These are phyloP conservation scores for Apocrypta bakeri DNA, from an alignment of 1,140 invertebrate species.

Conservation along the genomic window DNA sequence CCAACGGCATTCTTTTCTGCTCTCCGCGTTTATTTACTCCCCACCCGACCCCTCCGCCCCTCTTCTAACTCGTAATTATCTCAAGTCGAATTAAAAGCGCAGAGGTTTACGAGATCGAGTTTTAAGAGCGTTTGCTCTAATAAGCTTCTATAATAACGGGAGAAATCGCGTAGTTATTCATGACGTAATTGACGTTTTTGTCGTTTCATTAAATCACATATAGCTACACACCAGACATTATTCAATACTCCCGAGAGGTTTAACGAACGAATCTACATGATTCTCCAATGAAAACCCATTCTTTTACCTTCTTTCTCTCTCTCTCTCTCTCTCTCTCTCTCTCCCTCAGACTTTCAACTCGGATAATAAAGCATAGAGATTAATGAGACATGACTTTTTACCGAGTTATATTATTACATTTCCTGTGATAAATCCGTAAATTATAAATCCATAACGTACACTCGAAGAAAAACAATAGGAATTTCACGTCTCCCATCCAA, in stretches of 20 bases:
- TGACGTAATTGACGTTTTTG: slow-evolving; percentile 40
- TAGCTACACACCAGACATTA: not conserved
- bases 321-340: too few relatives aligned
- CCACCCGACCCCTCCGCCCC: too few relatives aligned
- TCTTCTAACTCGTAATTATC: slow-evolving; percentile 38
- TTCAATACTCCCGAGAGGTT: slow-evolving; percentile 4
- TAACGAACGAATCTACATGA: slow-evolving; percentile 42
- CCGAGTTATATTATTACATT: too few relatives aligned
- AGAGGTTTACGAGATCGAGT: not conserved
- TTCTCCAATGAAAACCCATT: slow-evolving; percentile 26
- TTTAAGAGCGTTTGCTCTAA: slow-evolving; percentile 35
- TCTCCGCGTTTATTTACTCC: not conserved
- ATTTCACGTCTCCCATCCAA: not conserved
- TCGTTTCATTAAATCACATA: slow-evolving; percentile 41
- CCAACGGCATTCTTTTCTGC: slow-evolving; percentile 4
- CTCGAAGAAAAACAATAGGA: not conserved
- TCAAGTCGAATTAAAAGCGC: not conserved
- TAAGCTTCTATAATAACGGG: slow-evolving; percentile 36
- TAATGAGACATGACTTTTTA: slow-evolving; percentile 13
- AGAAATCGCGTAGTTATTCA: slow-evolving; percentile 36
- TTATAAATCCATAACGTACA: too few relatives aligned
- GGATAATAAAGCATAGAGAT: not conserved
- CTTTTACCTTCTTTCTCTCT: not conserved
- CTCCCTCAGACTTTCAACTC: not conserved
- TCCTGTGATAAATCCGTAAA: too few relatives aligned